Evolutionary conservation across 2,888 invertebrate genomes (phyloP), one percentile per base, ranked within the genome.

Genomic region (Hartigia nigra): DNA sequence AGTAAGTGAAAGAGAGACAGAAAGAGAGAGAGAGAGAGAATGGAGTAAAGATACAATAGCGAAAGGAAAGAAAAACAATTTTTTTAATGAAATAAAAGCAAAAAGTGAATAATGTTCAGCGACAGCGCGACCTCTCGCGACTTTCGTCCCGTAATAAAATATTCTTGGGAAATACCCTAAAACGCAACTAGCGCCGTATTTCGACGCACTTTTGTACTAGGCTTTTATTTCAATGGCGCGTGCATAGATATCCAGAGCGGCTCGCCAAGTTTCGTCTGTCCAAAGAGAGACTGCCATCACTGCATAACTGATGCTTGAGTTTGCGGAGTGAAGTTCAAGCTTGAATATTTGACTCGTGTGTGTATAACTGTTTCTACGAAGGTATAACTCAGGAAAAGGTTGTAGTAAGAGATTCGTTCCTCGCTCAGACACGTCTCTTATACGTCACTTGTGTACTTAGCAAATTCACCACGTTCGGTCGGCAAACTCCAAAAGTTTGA

Each of bases 321-420:
- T 36, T 75, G 75, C 23, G 37, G 36, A 75, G n/a, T 31, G 75
- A 36, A 75, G 75, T 75, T 75, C 75, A 36, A 75, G n/a, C 75
- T 36, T 75, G 75, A 12, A 4, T 34, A 34, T 72, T 34, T 31
- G 72, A 23, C 55, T 23, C 55, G 12, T 4, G 4, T 72, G 72
- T 72, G 3, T 72, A 23, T 12, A 32, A 32, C 32, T 72, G 72
- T 72, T 55, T 55, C 55, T 55, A 55, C 23, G 55, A 9, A 55
- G 55, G 23, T 55, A 55, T 23, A 9, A 72, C 31, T 23, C 32
- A 31, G 72, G 32, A 34, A 23, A 72, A 72, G 12, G 72, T 31
- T 55, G 23, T 23, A 55, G 9, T 9, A 55, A 55, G 55, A 55
- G 55, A 55, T 55, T 55, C 55, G 55, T 23, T 55, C 9, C 55